phyloP scores from a whole-genome alignment of 2,113 vertebrate species.

The Numida meleagris region DNA sequence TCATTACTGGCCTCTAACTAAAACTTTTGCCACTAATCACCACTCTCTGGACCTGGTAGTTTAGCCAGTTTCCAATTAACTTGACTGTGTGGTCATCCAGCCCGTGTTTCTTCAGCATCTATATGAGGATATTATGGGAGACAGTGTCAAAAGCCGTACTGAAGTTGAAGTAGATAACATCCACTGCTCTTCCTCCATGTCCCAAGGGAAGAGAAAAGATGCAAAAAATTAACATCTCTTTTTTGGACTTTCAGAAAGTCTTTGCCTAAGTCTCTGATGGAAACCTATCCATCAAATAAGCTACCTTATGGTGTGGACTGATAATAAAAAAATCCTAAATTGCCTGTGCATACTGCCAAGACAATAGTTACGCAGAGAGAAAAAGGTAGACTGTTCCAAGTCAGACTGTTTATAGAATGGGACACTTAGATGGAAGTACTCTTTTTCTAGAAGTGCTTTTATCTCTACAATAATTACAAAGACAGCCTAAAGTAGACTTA shows the following conservation, averaged over 20 bases:
- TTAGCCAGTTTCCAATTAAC: neutral
- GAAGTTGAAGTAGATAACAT: neutral
- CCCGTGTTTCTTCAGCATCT: neutral
- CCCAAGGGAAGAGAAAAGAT: neutral
- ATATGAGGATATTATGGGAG: neutral
- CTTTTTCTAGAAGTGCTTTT: neutral
- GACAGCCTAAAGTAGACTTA: neutral
- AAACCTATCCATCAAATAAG: neutral
- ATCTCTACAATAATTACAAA: neutral
- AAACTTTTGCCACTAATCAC: neutral
- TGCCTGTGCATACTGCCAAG: neutral
- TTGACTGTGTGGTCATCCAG: neutral
- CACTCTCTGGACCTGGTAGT: neutral
- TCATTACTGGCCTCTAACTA: neutral
- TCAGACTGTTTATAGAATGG: neutral
- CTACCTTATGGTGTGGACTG: neutral
- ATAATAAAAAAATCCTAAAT: neutral
- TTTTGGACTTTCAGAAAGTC: neutral
- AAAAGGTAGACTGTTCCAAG: neutral
- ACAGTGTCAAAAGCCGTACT: neutral
- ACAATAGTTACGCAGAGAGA: neutral
- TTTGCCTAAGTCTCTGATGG: neutral
- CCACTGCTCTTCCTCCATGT: neutral
- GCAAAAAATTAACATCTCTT: neutral
- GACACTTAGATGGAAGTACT: neutral